Percentiles rank a stretch among this genome's conserved stretches.
Evolutionary conservation across 2,888 invertebrate genomes (phyloP).

Genomic region (Alloscopus bannaensis): DNA sequence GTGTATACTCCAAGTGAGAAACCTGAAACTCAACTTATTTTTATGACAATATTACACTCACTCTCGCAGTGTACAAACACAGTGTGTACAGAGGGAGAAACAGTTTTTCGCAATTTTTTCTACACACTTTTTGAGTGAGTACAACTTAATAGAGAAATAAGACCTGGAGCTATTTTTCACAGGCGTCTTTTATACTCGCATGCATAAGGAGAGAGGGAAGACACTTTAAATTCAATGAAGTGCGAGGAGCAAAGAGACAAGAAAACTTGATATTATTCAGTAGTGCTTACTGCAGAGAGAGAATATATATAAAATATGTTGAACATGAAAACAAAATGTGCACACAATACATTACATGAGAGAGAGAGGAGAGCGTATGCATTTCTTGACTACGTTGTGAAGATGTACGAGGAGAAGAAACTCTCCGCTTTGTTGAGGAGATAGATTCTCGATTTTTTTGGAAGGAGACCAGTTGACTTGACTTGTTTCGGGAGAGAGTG

Average conservation of each 20-base stretch:
- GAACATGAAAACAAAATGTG: too few relatives aligned
- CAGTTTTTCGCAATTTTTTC: background rate
- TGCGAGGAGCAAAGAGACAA: background rate
- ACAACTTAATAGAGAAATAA: slow-evolving; percentile 60
- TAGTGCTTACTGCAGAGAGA: too few relatives aligned
- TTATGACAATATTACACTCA: slow-evolving; percentile 55
- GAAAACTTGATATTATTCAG: slow-evolving; percentile 18
- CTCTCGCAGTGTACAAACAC: slow-evolving; percentile 12
- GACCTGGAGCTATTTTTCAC: slow-evolving; percentile 58
- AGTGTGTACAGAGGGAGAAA: background rate
- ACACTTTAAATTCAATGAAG: background rate
- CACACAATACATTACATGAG: too few relatives aligned
- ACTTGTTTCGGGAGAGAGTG: too few relatives aligned
- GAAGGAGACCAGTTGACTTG: too few relatives aligned
- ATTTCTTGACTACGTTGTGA: too few relatives aligned
- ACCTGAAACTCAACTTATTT: slow-evolving; percentile 60
- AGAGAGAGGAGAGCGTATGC: too few relatives aligned
- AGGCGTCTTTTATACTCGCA: slow-evolving; percentile 14
- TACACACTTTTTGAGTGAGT: slow-evolving; percentile 9
- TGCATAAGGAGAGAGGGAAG: background rate
- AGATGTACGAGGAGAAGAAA: too few relatives aligned
- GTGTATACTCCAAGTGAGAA: slow-evolving; percentile 17
- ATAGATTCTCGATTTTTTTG: too few relatives aligned
- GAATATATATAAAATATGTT: too few relatives aligned
- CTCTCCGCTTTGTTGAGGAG: too few relatives aligned